phyloP scores from a whole-genome alignment of 2,888 invertebrate species.

The Hirtodrosophila duncani region DNA sequence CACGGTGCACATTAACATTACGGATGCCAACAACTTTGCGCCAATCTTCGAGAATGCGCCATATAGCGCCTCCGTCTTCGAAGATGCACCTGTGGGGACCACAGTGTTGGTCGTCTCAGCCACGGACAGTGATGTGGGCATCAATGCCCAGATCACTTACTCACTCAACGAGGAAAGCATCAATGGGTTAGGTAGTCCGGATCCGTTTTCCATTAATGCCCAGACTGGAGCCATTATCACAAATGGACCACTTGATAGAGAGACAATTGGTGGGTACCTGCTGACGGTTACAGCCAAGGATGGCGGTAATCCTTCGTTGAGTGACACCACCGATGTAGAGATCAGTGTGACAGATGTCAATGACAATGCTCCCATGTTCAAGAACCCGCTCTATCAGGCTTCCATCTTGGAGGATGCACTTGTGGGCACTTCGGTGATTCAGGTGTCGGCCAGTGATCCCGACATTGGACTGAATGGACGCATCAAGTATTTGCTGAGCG shows the following conservation, averaged over 20 bases:
- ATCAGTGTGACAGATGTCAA: conserved; percentile 97
- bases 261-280: conserved; percentile 88
- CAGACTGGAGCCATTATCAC: conserved; percentile 96
- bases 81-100: conserved; percentile 94
- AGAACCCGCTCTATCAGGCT: conserved; percentile 88
- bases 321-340: conserved; percentile 96
- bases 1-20: conserved; percentile 93
- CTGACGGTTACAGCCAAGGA: conserved; percentile 95
- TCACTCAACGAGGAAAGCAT: conserved; percentile 84
- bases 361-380: conserved; percentile 94
- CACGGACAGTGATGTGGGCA: conserved; percentile 95
- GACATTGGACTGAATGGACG: conserved; percentile 93
- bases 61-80: conserved; percentile 92
- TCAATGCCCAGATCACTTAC: conserved; percentile 94
- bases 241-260: conserved; percentile 90
- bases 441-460: conserved; percentile 89
- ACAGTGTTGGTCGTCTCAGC: conserved; percentile 95
- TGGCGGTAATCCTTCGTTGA: conserved; percentile 92
- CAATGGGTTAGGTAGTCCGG: conserved; percentile 81
- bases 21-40: conserved; percentile 95
- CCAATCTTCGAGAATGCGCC: conserved; percentile 96
- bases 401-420: conserved; percentile 92
- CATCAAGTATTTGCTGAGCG: conserved; percentile 87
- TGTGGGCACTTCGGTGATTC: conserved; percentile 87
- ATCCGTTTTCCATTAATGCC: conserved; percentile 91